Evolutionary conservation across 2,113 vertebrate genomes (phyloP).

Genomic region (Xiphorhynchus elegans): DNA sequence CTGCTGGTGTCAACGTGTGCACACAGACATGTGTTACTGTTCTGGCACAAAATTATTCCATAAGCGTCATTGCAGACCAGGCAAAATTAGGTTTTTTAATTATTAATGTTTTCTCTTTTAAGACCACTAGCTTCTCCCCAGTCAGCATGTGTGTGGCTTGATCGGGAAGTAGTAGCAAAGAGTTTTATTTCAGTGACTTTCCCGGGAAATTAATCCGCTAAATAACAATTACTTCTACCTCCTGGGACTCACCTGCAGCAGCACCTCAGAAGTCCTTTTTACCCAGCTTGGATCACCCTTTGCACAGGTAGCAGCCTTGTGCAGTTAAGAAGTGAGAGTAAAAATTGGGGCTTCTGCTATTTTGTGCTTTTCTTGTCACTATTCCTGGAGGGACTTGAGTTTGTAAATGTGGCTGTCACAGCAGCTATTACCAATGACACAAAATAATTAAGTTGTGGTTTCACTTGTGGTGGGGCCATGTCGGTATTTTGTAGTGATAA

Average conservation of each 20-base stretch:
- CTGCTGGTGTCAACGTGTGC: neutral
- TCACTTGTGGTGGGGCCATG: neutral
- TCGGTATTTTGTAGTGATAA: neutral
- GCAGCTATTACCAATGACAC: slow-evolving; percentile 22
- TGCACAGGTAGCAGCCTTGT: neutral
- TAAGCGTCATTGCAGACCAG: neutral
- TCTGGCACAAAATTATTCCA: neutral
- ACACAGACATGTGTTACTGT: neutral
- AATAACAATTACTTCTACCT: neutral
- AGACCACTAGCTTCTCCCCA: neutral
- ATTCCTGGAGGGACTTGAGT: neutral
- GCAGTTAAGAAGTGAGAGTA: neutral
- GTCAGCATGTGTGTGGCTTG: neutral
- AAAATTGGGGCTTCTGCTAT: neutral
- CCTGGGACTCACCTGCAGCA: neutral
- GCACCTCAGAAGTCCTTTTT: neutral
- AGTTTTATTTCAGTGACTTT: neutral
- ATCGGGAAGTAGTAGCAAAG: neutral
- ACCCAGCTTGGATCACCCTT: neutral
- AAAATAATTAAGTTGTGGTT: slow-evolving; percentile 57
- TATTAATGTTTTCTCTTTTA: neutral
- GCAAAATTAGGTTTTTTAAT: neutral
- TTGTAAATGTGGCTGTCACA: slow-evolving; percentile 32
- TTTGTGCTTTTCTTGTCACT: slow-evolving; percentile 7
- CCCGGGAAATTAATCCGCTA: neutral